Conservation (phyloP, 2,888 invertebrate genomes). For the Drepana falcataria region DNA sequence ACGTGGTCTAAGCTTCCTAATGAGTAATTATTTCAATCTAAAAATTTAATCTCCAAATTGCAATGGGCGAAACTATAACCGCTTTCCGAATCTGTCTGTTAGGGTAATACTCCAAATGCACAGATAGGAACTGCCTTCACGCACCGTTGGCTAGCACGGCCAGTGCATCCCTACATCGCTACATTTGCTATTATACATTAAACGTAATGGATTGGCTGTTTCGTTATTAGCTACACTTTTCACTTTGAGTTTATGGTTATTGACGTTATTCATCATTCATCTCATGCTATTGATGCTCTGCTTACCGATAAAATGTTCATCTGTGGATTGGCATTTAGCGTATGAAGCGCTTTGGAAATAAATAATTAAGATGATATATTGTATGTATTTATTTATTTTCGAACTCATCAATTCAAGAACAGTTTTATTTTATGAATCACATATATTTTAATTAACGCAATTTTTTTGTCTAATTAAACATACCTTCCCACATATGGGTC, state of each 20-base stretch:
- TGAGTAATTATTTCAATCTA: neutral
- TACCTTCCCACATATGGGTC: too few species aligned
- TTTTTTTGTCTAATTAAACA: too few species aligned
- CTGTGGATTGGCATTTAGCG: too few species aligned
- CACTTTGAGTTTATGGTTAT: constrained; percentile 21
- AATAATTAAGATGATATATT: too few species aligned
- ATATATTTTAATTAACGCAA: too few species aligned
- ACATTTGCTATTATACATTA: constrained; percentile 59
- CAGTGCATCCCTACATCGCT: constrained; percentile 37
- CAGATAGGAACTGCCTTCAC: constrained; percentile 46
- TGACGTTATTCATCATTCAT: constrained; percentile 12
- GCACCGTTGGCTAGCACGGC: constrained; percentile 48
- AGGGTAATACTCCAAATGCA: constrained; percentile 50
- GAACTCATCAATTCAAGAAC: too few species aligned
- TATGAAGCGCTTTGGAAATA: too few species aligned
- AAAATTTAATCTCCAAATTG: neutral
- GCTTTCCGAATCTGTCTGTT: constrained; percentile 5
- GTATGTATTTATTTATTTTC: too few species aligned
- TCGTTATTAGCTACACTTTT: constrained; percentile 45
- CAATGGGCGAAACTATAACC: neutral
- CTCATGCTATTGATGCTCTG: neutral
- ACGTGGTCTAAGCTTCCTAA: neutral
- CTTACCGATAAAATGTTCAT: too few species aligned
- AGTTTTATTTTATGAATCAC: too few species aligned
- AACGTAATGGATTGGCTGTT: constrained; percentile 71